Evolutionary conservation across 2,113 vertebrate species (phyloP).

Genomic region (Morphnarchus princeps): DNA sequence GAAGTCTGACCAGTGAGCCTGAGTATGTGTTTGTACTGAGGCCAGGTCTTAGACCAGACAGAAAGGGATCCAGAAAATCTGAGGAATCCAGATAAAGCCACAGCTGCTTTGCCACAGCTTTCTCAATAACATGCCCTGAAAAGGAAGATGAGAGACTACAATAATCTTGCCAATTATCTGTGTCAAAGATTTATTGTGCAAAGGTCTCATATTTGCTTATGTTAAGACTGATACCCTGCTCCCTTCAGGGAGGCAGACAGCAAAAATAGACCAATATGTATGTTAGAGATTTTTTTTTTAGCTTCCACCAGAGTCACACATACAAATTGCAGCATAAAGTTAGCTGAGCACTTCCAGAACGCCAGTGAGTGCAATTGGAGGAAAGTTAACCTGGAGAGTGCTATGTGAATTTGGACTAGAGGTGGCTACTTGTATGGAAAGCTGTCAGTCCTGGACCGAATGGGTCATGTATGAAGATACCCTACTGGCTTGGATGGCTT

Average conservation of each 20-base stretch:
- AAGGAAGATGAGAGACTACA: conserved; percentile 51
- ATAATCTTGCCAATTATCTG: conserved; percentile 31
- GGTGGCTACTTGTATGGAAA: not conserved
- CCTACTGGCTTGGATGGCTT: not conserved
- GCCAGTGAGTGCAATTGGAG: not conserved
- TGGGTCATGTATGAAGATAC: not conserved
- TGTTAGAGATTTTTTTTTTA: not conserved
- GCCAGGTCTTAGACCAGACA: not conserved
- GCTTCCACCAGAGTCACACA: not conserved
- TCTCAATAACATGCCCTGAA: conserved; percentile 50
- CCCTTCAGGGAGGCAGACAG: not conserved
- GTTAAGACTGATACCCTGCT: conserved; percentile 10
- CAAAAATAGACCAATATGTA: conserved; percentile 3
- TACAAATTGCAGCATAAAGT: not conserved
- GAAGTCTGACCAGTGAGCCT: conserved; percentile 5
- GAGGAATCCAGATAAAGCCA: conserved; percentile 56
- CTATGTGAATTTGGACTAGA: not conserved
- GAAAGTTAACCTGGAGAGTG: not conserved
- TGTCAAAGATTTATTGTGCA: conserved; percentile 43
- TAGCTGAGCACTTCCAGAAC: not conserved
- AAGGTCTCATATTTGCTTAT: conserved; percentile 37
- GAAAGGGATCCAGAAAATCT: conserved; percentile 51
- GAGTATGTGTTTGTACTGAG: conserved; percentile 18
- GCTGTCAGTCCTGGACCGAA: not conserved
- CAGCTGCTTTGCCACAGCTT: conserved; percentile 39